Conservation (phyloP, 2,113 vertebrate species). For the Tinamus guttatus region DNA sequence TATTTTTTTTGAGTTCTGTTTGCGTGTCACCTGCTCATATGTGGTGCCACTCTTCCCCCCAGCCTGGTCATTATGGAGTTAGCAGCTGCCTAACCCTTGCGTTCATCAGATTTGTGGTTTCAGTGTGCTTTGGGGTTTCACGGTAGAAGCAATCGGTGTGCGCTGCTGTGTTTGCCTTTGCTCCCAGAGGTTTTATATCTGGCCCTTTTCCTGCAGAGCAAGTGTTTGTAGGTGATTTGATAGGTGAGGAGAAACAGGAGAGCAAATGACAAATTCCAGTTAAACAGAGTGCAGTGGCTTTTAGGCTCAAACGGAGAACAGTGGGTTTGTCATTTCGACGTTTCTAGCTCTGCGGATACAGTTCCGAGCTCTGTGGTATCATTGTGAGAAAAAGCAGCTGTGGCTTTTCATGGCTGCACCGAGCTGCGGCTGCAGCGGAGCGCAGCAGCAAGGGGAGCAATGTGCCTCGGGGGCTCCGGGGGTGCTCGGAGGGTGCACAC, state of each 20-base stretch:
- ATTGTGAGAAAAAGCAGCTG: too few relatives aligned
- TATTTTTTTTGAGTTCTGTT: background rate
- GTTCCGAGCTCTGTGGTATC: too few relatives aligned
- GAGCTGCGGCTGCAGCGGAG: background rate
- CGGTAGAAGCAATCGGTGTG: background rate
- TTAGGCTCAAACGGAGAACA: too few relatives aligned
- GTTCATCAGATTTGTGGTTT: background rate
- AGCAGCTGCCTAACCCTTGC: background rate
- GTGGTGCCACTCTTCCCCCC: background rate
- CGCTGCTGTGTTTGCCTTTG: background rate
- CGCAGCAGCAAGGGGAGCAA: background rate
- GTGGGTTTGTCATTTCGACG: too few relatives aligned
- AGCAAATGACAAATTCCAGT: background rate
- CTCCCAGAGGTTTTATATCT: background rate
- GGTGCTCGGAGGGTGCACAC: background rate
- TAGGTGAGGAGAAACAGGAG: background rate
- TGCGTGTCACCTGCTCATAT: background rate
- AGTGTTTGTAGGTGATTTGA: background rate
- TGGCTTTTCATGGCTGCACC: background rate
- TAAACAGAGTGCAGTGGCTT: background rate
- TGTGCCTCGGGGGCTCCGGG: background rate
- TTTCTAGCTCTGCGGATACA: too few relatives aligned
- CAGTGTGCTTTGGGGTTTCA: background rate
- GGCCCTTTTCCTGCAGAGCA: background rate
- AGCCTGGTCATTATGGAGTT: background rate